Conservation (phyloP, 2,113 vertebrate genomes). For the Dendropsophus ebraccatus region DNA sequence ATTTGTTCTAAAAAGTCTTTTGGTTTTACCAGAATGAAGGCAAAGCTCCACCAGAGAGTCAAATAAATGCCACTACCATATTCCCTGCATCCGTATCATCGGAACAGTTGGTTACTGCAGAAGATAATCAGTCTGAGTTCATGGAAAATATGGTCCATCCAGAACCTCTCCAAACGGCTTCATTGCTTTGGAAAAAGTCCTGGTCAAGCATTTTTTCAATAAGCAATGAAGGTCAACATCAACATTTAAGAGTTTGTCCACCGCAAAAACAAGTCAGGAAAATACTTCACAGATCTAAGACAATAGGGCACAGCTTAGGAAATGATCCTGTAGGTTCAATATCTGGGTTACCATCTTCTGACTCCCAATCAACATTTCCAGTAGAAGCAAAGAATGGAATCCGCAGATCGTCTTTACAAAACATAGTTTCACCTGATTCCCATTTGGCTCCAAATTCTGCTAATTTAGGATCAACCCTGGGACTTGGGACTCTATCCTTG, state of each 20-base stretch:
- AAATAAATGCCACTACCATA: background rate
- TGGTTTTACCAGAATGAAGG: slow-evolving; percentile 17
- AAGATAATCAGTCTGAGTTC: background rate
- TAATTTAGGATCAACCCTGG: background rate
- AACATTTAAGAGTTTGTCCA: background rate
- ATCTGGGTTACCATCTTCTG: background rate
- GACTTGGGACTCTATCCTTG: background rate
- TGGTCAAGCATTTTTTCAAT: background rate
- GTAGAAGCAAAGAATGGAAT: background rate
- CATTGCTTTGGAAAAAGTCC: slow-evolving; percentile 20
- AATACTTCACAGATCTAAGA: slow-evolving; percentile 41
- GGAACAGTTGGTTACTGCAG: background rate
- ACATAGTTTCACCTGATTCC: background rate
- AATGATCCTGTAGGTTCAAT: background rate
- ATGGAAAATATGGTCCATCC: background rate
- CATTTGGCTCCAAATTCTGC: background rate
- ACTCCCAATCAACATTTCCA: background rate
- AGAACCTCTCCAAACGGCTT: background rate
- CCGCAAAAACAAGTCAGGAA: slow-evolving; percentile 26
- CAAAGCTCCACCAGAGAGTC: background rate
- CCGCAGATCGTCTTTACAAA: background rate
- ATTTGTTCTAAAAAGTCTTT: background rate
- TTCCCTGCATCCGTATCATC: background rate
- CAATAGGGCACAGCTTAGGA: slow-evolving; percentile 18
- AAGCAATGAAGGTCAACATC: background rate